Evolutionary conservation across 2,888 invertebrate genomes (phyloP), one percentile per base, ranked within the genome.

Genomic region (Eupithecia inturbata): DNA sequence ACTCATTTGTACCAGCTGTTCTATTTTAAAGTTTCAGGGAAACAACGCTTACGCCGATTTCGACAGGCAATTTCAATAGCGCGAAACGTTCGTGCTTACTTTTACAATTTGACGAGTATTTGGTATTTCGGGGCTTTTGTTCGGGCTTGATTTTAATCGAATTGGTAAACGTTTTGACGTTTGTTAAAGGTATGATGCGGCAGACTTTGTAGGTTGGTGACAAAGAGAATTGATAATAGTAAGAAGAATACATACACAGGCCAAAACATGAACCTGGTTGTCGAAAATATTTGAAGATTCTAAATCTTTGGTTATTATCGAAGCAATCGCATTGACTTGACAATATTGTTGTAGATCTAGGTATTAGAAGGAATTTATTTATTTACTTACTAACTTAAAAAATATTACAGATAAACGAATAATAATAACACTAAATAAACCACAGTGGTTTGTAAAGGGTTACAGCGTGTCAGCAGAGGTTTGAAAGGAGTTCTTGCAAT

Each of bases 51-150:
- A 80, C 82, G 85, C 82, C 77, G 72, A 67, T 76, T 82, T 80
- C 84, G 86, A 87, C 82, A 85, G 81, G 79, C 72, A 82, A 82
- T 86, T 87, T 82, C 75, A 79, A 79, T 80, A 68, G 82, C 80
- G 77, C 72, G 76, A 77, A 77, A 72, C 76, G 73, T 72, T 74
- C 78, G 76, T 78, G 76, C 67, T 64, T 60, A 36, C 68, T 70
- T 77, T 75, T 67, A 73, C 72, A 73, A 66, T 72, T 75, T 78
- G 70, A 74, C 73, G 72, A 72, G 28, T 64, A 63, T 60, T 76
- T 76, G 71, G 39, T 67, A 62, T 64, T 78, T 78, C 57, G 36
- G 66, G 62, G 68, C 45, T 75, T 77, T 77, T 75, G 68, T 76
- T 73, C 71, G 60, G 63, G 33, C 62, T 67, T 49, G 72, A 73